Conservation (phyloP, 2,888 invertebrate genomes). For the Bugula neritina region DNA sequence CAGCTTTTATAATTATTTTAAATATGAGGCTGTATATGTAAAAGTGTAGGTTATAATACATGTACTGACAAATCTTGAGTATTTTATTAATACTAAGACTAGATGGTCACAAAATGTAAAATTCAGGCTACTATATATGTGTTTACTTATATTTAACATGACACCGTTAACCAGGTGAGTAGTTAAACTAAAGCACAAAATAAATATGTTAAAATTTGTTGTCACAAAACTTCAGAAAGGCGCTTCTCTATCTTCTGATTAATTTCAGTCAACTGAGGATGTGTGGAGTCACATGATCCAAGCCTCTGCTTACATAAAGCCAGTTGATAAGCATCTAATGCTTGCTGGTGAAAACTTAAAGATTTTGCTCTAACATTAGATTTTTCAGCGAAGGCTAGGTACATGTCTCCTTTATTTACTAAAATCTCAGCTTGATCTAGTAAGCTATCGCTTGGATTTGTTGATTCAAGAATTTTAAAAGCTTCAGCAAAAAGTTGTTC, state of each 20-base stretch:
- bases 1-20: no score
- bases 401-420: neutral
- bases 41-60: no score
- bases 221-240: no score
- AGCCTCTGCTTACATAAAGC: neutral
- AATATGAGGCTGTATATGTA: no score
- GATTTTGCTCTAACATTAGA: neutral
- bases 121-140: no score
- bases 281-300: neutral
- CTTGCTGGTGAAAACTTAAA: neutral
- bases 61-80: no score
- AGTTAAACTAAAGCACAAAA: no score
- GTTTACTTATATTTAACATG: no score
- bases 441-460: neutral
- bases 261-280: neutral
- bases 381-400: neutral
- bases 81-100: no score
- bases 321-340: neutral
- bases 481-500: neutral
- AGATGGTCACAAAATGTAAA: no score
- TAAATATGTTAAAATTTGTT: no score
- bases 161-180: no score
- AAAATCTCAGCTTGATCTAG: neutral
- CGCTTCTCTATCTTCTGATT: neutral
- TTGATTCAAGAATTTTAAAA: neutral